Percentiles rank a stretch among this genome's conserved stretches.
Conservation (phyloP, 2,797 vertebrate genomes). For the Lindbergichthys nudifrons region DNA sequence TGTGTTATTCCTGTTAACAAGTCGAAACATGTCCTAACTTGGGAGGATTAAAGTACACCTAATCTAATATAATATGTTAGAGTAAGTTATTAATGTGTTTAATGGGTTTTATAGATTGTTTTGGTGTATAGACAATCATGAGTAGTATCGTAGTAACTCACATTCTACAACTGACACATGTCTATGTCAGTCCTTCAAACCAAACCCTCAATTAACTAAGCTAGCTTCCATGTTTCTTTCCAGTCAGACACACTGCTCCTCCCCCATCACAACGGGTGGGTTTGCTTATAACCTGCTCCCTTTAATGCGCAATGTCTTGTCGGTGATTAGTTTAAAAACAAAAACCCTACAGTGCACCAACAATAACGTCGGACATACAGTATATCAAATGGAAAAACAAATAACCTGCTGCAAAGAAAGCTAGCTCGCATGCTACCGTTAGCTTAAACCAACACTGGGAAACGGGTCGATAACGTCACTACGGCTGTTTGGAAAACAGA, state of each 20-base stretch:
- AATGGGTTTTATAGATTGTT: background rate
- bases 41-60: too few species aligned
- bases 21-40: too few species aligned
- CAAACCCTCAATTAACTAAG: background rate
- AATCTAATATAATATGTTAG: too few species aligned
- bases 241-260: background rate
- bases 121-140: background rate
- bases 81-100: too few species aligned
- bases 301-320: background rate
- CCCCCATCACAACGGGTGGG: background rate
- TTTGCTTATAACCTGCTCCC: too few species aligned
- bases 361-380: fast-evolving
- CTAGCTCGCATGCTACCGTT: background rate
- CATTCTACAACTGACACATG: constrained; percentile 10
- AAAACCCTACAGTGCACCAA: fast-evolving
- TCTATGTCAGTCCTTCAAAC: constrained; percentile 21
- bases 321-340: fast-evolving
- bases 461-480: background rate
- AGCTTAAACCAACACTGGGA: background rate
- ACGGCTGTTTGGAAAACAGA: background rate
- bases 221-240: background rate
- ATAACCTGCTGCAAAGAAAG: fast-evolving
- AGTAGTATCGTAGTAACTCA: background rate
- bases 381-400: background rate
- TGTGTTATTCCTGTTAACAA: too few species aligned